Evolutionary conservation across 2,888 invertebrate species (phyloP).

Genomic region (Myopa testacea): DNA sequence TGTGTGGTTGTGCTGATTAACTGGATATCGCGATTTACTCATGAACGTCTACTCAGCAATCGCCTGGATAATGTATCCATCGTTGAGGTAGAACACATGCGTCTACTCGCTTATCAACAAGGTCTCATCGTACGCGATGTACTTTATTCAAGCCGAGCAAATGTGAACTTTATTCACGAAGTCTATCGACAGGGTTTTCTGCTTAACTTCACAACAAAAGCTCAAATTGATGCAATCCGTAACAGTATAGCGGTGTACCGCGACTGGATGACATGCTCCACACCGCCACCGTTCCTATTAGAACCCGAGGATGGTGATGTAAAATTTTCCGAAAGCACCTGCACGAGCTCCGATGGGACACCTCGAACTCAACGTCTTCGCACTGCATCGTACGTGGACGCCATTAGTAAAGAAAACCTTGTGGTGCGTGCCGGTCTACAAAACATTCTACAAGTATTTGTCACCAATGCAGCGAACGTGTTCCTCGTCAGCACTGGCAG

Average conservation of each 20-base stretch:
- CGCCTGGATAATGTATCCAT: slow-evolving; percentile 64
- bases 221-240: slow-evolving; percentile 87
- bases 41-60: slow-evolving; percentile 72
- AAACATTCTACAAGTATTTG: slow-evolving; percentile 75
- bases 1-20: slow-evolving; percentile 89
- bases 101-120: slow-evolving; percentile 63
- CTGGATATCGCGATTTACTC: slow-evolving; percentile 89
- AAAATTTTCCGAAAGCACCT: slow-evolving; percentile 47
- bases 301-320: slow-evolving; percentile 72
- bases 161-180: slow-evolving; percentile 95
- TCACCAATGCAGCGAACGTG: slow-evolving; percentile 95
- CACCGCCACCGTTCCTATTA: slow-evolving; percentile 83
- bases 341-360: slow-evolving; percentile 55
- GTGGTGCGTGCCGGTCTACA: slow-evolving; percentile 86
- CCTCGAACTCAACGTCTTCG: slow-evolving; percentile 74
- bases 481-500: slow-evolving; percentile 77
- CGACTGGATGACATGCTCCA: slow-evolving; percentile 92
- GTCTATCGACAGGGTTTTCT: slow-evolving; percentile 93
- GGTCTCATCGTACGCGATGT: slow-evolving; percentile 84
- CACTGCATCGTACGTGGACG: slow-evolving; percentile 88
- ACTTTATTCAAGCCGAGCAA: slow-evolving; percentile 86
- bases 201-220: slow-evolving; percentile 78
- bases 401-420: slow-evolving; percentile 82
- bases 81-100: slow-evolving; percentile 64
- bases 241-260: slow-evolving; percentile 93